Base-by-base conservation (phyloP, 2,888 invertebrate genomes). In the Meiosimyza platycephala region DNA sequence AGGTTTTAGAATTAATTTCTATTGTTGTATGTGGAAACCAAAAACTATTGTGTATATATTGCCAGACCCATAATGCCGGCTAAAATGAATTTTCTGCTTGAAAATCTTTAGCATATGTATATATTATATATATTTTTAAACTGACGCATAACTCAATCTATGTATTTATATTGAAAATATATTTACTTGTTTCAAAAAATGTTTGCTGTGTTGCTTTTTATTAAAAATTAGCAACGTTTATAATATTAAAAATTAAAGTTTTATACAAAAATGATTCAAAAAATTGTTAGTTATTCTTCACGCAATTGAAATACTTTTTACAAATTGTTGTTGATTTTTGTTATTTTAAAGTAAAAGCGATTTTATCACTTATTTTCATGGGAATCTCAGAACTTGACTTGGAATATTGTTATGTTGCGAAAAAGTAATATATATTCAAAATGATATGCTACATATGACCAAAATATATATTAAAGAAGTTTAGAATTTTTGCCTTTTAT, bases 341-440 rank as follows among this genome's bases (percentile, higher is more conserved):
- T 68, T 62, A 71, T 72, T 68, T 67, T 69, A 74, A 79, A 80
- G 78, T 80, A 80, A 82, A 80, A 78, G 77, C 75, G 78, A 80
- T 83, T 84, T 84, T 84, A 84, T 84, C 84, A 84, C 83, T 84
- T 84, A 84, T 84, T 83, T 81, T 72, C 78, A 74, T 55, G 60
- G 40, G 60, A 13, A 13, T 9, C 59, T 59, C 16, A 15, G 11
- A 22, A 7, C 33, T 15, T 28, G 4, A 3, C 28, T n/a, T n/a
- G 28, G 28, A 28, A 28, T 28, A 28, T 28, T 28, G 28, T 3
- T 4, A 28, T 28, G 3, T 28, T 28, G 28, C 28, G 28, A 40
- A 40, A 40, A 22, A 22, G 2, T 22, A 22, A 40, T 9, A 6
- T 40, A 40, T 9, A 40, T 40, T 40, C 40, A 40, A 40, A 40